Percentiles rank a stretch among this genome's conserved stretches.
phyloP scores from a whole-genome alignment of 2,888 invertebrate genomes.

The Pherbina coryleti region DNA sequence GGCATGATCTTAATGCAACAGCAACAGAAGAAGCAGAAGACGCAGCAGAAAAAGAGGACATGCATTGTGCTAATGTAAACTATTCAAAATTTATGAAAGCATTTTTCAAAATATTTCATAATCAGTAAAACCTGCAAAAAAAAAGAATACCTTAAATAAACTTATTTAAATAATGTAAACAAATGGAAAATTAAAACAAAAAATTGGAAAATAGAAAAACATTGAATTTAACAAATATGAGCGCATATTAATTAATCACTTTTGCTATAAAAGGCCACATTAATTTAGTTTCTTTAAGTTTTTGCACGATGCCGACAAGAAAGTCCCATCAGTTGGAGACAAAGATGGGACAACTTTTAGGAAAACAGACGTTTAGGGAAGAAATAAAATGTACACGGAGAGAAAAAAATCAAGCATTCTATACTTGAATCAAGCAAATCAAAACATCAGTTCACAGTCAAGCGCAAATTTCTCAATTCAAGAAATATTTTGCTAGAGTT shows the following conservation, averaged over 20 bases:
- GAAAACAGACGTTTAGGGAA: too few relatives aligned
- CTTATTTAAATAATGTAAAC: conserved; percentile 10
- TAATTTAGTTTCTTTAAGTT: conserved; percentile 19
- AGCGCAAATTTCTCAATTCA: too few relatives aligned
- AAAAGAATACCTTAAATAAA: background rate
- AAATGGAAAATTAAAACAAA: conserved; percentile 27
- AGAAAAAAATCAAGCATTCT: too few relatives aligned
- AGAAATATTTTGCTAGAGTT: too few relatives aligned
- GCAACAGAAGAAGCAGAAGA: background rate
- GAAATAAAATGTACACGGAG: too few relatives aligned
- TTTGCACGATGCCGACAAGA: background rate
- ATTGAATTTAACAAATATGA: background rate
- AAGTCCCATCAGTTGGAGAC: too few relatives aligned
- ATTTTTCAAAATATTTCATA: too few relatives aligned
- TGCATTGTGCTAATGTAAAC: too few relatives aligned
- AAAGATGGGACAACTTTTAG: too few relatives aligned
- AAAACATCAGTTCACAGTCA: too few relatives aligned
- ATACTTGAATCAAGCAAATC: too few relatives aligned
- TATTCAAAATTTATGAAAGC: too few relatives aligned
- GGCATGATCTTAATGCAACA: background rate
- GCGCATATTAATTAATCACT: conserved; percentile 24
- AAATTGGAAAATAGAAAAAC: background rate
- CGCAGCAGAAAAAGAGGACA: background rate
- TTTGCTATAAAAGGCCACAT: conserved; percentile 8
- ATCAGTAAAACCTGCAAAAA: background rate